These are phyloP conservation scores for Anguilla pacifica DNA, from an alignment of 2,797 vertebrate genomes.

Conservation along the genomic window DNA sequence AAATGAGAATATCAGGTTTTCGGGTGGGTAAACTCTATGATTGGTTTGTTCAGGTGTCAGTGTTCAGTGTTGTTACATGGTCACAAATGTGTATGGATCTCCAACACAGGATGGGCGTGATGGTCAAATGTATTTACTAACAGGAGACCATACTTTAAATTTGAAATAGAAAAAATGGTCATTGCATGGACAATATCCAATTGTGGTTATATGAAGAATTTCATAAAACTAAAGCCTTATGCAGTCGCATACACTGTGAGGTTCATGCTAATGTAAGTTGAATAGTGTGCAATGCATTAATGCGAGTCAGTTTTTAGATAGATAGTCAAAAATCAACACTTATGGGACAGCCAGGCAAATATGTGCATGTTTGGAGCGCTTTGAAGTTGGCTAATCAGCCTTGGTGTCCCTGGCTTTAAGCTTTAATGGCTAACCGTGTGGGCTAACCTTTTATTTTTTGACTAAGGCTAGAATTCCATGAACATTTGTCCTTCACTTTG, in stretches of 20 bases:
- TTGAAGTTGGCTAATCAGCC: conserved; percentile 12
- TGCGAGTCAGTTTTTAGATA: background rate
- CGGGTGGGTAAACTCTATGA: background rate
- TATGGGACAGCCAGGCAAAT: background rate
- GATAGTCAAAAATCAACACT: conserved; percentile 16
- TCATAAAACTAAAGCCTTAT: background rate
- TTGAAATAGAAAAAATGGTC: background rate
- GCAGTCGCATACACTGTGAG: background rate
- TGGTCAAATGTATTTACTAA: conserved; percentile 37
- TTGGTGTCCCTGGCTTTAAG: conserved; percentile 12
- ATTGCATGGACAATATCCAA: background rate
- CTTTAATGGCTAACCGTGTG: background rate
- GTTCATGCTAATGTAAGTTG: background rate
- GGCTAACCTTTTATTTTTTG: background rate
- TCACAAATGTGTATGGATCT: background rate
- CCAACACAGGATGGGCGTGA: background rate
- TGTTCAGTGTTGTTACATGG: background rate
- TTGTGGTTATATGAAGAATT: background rate
- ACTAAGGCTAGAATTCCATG: background rate
- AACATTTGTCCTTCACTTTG: background rate
- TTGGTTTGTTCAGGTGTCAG: background rate
- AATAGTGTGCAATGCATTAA: background rate
- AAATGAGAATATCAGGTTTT: background rate
- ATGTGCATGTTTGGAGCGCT: background rate
- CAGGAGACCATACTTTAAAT: background rate